These are phyloP conservation scores for Pomatostomus ruficeps DNA, from an alignment of 2,113 vertebrate genomes.

Conservation along the genomic window DNA sequence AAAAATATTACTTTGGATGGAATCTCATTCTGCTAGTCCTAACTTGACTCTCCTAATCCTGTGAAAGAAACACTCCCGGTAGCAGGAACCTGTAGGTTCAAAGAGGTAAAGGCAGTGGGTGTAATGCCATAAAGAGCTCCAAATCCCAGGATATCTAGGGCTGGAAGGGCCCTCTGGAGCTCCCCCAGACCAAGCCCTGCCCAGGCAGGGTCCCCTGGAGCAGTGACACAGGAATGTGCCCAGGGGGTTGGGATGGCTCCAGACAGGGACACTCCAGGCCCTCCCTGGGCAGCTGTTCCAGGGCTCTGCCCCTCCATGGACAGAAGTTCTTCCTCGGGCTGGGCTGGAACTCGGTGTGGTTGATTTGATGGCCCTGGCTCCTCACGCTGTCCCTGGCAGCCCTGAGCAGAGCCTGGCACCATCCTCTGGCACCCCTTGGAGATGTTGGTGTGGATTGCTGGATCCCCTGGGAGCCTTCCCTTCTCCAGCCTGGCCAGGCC, in stretches of 20 bases:
- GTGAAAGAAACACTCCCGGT: not conserved
- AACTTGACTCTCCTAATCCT: not conserved
- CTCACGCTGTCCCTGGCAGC: not conserved
- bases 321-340: not conserved
- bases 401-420: not conserved
- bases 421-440: not conserved
- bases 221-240: not conserved
- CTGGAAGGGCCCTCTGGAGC: accelerated
- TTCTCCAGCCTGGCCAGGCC: not conserved
- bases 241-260: not conserved
- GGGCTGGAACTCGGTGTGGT: accelerated
- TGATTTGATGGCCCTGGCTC: not conserved
- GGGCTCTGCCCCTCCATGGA: not conserved
- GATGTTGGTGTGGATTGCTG: not conserved
- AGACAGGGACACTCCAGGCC: not conserved
- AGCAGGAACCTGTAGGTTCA: not conserved
- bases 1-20: not conserved
- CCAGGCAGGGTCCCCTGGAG: not conserved
- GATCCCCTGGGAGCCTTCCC: not conserved
- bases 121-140: not conserved
- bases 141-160: accelerated
- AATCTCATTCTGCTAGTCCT: not conserved
- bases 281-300: not conserved
- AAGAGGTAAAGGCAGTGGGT: not conserved
- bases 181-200: not conserved